phyloP scores from a whole-genome alignment of 2,797 vertebrate genomes.

The Podargus strigoides region DNA sequence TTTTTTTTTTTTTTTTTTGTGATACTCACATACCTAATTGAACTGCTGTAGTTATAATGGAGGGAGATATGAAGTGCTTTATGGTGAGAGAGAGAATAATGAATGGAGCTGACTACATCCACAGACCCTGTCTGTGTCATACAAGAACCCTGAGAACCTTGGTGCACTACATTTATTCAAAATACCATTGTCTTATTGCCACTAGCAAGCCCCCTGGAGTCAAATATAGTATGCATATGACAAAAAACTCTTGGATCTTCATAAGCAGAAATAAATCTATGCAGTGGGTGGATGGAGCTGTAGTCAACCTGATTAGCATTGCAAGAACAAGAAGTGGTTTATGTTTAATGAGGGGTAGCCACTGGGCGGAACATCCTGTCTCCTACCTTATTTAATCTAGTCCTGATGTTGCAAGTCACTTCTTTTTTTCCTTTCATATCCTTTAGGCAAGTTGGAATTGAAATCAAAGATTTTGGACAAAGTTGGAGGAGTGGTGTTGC shows the following conservation, averaged over 20 bases:
- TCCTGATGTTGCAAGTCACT: not conserved
- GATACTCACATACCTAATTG: not conserved
- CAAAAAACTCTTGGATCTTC: not conserved
- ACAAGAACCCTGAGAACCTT: not conserved
- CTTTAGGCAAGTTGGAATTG: constrained; percentile 83
- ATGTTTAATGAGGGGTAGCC: not conserved
- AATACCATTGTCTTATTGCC: not conserved
- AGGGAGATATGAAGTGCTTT: not conserved
- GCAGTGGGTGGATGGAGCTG: not conserved
- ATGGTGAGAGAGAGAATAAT: not conserved
- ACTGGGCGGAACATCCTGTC: not conserved
- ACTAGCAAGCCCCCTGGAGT: not conserved
- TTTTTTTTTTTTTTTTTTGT: not conserved
- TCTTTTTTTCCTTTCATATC: not conserved
- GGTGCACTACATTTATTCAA: not conserved
- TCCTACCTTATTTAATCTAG: not conserved
- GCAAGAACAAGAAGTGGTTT: not conserved
- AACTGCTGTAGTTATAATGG: not conserved
- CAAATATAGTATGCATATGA: not conserved
- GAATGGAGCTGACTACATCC: not conserved
- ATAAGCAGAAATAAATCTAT: not conserved
- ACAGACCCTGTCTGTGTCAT: not conserved
- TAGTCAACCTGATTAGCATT: not conserved
- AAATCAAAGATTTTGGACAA: constrained; percentile 93
- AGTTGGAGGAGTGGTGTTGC: constrained; percentile 95